These are phyloP conservation scores for Pitta sordida DNA, from an alignment of 2,113 vertebrate genomes.

Conservation along the genomic window DNA sequence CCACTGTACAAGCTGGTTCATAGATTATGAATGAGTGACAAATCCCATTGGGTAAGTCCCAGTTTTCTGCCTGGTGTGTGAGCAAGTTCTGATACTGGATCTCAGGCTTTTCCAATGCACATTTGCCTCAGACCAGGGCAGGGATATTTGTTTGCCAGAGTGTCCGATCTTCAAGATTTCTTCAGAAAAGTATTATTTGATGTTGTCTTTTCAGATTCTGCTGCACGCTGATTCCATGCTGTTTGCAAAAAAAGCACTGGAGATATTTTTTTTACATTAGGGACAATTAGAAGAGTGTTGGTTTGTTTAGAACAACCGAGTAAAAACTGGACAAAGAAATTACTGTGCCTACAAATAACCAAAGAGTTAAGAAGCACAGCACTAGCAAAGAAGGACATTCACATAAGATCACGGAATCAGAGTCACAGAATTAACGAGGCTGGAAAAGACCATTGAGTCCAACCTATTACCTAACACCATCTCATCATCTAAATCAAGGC, in stretches of 20 bases:
- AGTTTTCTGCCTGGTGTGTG: background rate
- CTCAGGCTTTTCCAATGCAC: background rate
- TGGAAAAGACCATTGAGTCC: too few relatives aligned
- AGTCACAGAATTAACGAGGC: too few relatives aligned
- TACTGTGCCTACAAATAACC: background rate
- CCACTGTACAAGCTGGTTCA: background rate
- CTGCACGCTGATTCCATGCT: background rate
- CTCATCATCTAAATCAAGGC: too few relatives aligned
- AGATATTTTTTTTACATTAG: background rate
- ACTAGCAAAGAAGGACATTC: background rate
- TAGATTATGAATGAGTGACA: background rate
- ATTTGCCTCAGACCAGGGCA: background rate
- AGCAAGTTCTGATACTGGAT: background rate
- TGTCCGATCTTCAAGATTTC: background rate
- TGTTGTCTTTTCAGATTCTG: background rate
- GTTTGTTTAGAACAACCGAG: background rate
- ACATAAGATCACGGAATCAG: too few relatives aligned
- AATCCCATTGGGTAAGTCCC: background rate
- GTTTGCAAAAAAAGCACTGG: background rate
- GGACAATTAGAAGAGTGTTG: background rate
- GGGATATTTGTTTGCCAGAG: background rate
- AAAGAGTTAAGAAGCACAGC: background rate
- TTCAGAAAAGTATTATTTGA: background rate
- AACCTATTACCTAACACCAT: too few relatives aligned
- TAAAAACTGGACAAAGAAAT: background rate